Base-by-base conservation (phyloP, 2,797 vertebrate genomes). In the Astyanax mexicanus region DNA sequence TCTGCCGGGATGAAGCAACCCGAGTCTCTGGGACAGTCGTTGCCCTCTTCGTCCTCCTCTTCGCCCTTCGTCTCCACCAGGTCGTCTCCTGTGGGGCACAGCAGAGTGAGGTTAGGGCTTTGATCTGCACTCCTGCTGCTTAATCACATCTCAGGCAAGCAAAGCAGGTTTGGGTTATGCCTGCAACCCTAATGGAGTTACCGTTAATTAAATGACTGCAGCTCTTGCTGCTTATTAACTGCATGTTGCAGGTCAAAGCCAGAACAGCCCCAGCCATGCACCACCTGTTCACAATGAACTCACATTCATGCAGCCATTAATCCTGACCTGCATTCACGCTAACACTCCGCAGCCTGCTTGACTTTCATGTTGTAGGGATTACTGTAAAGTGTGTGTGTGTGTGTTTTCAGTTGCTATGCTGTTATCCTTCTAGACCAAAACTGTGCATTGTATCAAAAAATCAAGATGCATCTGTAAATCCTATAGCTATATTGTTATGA, bases 11-110 rank as follows among this genome's bases (percentile, higher is more conserved):
- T 95, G 77, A 98, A 98, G 85, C 98, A 99, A 69, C 97, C 97
- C 0, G 97, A 99, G 91, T 99, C 98, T 92, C 97, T 93, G 49
- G 95, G 95, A 90, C 97, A 98, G 87, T 98, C 95, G 40, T 94
- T 95, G 9, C 21, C 72, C 23, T 78, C 40, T 69, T 91, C 91
- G 47, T 94, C 93, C 81, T 92, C 92, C 71, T 89, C 80, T 0
- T 90, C 89, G 78, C 92, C 91, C 79, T 93, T 92, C 65, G 1
- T 91, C 85, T 83, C 84, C 15, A 49, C 87, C 35, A 78, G 82
- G 21, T 92, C 90, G 10, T 90, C 91, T 83, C 86, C 93, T 93
- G 88, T 44, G 13, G 0, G 60, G 10, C 73, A 54, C 29, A 75
- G 42, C 45, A 77, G 45, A 81, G 44, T 27, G 45, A 75, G 73